phyloP scores from a whole-genome alignment of 2,113 vertebrate genomes.

The Eulemur macaco region DNA sequence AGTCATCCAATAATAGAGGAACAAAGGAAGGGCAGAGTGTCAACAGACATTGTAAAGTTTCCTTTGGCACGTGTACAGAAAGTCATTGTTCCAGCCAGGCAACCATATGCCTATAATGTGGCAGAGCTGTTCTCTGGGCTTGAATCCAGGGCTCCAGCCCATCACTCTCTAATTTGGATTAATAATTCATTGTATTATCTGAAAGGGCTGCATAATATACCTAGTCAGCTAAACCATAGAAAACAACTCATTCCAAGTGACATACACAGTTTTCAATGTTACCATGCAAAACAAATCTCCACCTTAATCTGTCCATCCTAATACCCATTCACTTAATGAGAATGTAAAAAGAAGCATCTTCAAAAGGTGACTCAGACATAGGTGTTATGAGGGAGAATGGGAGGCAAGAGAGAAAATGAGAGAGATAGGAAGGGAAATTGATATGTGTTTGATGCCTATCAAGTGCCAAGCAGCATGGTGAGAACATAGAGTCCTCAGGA shows the following conservation, averaged over 20 bases:
- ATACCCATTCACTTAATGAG: background rate
- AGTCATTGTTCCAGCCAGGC: slow-evolving; percentile 11
- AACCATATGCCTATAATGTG: slow-evolving; percentile 50
- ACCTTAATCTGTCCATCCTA: background rate
- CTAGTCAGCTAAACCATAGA: slow-evolving; percentile 10
- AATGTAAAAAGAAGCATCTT: background rate
- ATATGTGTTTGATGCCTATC: background rate
- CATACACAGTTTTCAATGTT: background rate
- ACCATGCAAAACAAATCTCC: background rate
- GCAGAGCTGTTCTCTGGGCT: slow-evolving; percentile 57
- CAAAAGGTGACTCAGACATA: background rate
- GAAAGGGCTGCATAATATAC: slow-evolving; percentile 14
- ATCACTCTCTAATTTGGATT: slow-evolving; percentile 63
- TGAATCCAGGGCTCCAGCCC: slow-evolving; percentile 51
- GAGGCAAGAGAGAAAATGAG: background rate
- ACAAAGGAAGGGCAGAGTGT: slow-evolving; percentile 43
- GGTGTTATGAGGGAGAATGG: background rate
- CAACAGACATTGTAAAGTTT: slow-evolving; percentile 31
- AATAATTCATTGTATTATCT: slow-evolving; percentile 71
- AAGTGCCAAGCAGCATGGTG: background rate
- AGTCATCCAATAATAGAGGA: slow-evolving; percentile 31
- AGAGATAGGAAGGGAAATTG: background rate
- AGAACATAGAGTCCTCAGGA: background rate
- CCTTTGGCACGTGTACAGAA: slow-evolving; percentile 20
- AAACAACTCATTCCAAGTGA: background rate